These are phyloP conservation scores for Protobothrops flavoviridis DNA, from an alignment of 2,113 vertebrate genomes.

Conservation along the genomic window DNA sequence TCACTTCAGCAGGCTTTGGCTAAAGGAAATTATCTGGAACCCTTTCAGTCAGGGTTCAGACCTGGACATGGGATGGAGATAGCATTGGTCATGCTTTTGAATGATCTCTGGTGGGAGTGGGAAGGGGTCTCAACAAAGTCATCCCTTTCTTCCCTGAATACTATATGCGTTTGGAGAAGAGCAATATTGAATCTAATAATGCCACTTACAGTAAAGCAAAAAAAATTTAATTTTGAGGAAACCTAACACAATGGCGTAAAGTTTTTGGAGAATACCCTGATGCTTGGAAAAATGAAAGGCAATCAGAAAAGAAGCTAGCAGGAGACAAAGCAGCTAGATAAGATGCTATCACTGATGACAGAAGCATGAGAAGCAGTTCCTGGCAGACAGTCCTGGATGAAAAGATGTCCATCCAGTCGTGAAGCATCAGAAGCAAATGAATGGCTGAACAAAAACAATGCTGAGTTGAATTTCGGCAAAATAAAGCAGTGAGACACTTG, in stretches of 20 bases:
- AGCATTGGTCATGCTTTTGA: no score
- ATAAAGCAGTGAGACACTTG: neutral
- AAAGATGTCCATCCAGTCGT: neutral
- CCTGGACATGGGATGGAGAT: no score
- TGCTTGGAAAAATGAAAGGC: neutral
- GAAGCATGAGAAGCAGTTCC: neutral
- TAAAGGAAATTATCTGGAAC: no score
- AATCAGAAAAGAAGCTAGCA: neutral
- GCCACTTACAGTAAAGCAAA: no score
- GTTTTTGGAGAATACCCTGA: neutral
- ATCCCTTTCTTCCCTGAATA: no score
- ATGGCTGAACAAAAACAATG: neutral
- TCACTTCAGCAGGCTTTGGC: no score
- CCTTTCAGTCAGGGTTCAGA: no score
- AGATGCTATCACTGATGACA: neutral
- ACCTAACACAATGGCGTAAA: neutral
- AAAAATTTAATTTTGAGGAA: no score
- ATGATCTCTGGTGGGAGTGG: no score
- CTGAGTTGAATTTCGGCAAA: neutral
- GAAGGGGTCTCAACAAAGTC: no score
- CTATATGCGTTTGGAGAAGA: no score
- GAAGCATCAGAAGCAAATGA: neutral
- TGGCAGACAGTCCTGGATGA: neutral
- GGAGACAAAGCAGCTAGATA: neutral
- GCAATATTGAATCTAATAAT: no score